These are phyloP conservation scores for Cacatua alba DNA, from an alignment of 2,113 vertebrate genomes.

Conservation along the genomic window DNA sequence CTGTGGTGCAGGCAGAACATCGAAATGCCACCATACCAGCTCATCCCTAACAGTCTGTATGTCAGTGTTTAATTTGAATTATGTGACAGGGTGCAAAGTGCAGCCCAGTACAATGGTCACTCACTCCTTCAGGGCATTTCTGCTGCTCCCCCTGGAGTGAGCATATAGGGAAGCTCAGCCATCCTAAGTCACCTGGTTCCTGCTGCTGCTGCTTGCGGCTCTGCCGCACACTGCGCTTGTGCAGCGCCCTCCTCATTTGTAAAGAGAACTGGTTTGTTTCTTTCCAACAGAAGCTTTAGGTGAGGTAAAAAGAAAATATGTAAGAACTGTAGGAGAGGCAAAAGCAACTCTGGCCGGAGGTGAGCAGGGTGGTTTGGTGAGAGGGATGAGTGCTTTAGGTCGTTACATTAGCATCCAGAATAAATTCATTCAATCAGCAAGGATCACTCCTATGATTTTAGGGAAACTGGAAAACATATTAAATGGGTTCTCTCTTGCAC, in stretches of 20 bases:
- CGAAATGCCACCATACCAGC: background rate
- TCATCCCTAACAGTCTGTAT: background rate
- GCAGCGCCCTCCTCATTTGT: background rate
- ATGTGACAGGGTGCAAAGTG: accelerated
- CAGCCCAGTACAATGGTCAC: background rate
- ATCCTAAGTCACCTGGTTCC: background rate
- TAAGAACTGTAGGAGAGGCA: background rate
- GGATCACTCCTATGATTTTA: background rate
- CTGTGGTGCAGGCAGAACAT: background rate
- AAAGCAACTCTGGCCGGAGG: background rate
- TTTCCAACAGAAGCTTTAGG: background rate
- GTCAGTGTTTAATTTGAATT: background rate
- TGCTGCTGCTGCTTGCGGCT: background rate
- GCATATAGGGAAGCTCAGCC: background rate
- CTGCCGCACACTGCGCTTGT: too few relatives aligned
- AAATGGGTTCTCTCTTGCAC: background rate
- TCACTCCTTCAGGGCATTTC: background rate
- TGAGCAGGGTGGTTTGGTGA: background rate
- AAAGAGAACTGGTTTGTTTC: background rate
- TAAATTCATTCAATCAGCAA: background rate
- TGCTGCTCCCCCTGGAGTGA: background rate
- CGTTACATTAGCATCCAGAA: background rate
- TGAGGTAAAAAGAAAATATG: background rate
- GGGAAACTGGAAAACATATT: background rate
- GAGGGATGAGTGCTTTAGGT: background rate